Base-by-base conservation (phyloP, 1,140 invertebrate species). In the Bombyx mandarina region DNA sequence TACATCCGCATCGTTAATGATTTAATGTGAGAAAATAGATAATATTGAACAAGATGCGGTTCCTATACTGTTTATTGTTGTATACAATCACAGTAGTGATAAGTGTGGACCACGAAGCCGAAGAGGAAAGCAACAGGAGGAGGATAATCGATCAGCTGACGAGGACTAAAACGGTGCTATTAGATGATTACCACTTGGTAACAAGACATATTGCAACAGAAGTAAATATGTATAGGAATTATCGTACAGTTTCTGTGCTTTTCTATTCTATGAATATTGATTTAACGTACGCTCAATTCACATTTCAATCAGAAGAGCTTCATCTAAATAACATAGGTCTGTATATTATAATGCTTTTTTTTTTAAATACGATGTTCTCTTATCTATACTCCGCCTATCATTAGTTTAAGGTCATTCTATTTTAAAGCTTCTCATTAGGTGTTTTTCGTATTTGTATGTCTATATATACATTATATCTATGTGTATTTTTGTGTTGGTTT, bases 251-350 rank as follows among this genome's bases (percentile, higher is more conserved):
- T 54, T 81, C 82, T 52, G 78, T 85, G 62, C 65, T 87, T 9
- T 80, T 78, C 61, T 87, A 82, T 65, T 72, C 68, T n/a, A 65
- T 85, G 35, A 68, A 66, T 57, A 71, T 62, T 55, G 79, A 79
- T 65, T 69, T 84, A 9, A 73, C 64, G 9, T 77, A 85, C 64
- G 82, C 82, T 10, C 73, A 62, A 35, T 87, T 87, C 59, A 81
- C 77, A 12, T 82, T 87, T 61, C 75, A 82, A 56, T 78, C 79
- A 6, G 83, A 87, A 58, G 82, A 87, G 54, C 68, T 87, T 7
- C 83, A 86, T 61, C 68, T 81, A 43, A 86, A 86, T 72, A 85
- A 78, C 52, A 85, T 86, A 71, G 83, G 81, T 86, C 73, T 56
- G 73, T 76, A 46, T 45, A 44, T 51, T 44, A 8, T 42, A 26